These are phyloP conservation scores for Limonius californicus DNA, from an alignment of 1,140 invertebrate species.

Conservation along the genomic window DNA sequence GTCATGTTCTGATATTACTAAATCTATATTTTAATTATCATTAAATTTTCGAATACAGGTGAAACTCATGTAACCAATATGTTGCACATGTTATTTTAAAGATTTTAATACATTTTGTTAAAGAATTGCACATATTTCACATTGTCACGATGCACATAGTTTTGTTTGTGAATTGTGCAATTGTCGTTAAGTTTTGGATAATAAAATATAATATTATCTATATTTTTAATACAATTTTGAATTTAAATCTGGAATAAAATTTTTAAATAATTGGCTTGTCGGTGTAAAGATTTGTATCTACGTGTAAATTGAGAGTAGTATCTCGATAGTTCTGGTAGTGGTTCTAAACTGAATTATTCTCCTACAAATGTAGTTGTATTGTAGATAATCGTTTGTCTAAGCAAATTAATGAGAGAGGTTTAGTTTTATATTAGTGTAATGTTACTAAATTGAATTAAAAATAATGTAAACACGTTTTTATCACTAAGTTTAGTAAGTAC, in stretches of 20 bases:
- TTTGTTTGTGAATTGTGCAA: too few species aligned
- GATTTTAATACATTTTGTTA: too few species aligned
- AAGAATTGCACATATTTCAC: too few species aligned
- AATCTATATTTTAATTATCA: background rate
- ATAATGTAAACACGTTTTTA: background rate
- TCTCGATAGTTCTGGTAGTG: background rate
- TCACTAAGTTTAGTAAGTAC: constrained; percentile 6
- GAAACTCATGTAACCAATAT: background rate
- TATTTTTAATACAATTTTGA: too few species aligned
- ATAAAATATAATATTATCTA: too few species aligned
- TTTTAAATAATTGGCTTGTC: too few species aligned
- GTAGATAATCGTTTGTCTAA: background rate
- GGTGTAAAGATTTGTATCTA: too few species aligned
- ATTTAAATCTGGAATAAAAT: too few species aligned
- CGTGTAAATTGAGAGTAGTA: too few species aligned
- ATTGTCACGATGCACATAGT: too few species aligned
- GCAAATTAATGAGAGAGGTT: background rate
- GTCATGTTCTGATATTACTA: background rate
- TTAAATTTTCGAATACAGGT: background rate
- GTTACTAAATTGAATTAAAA: background rate
- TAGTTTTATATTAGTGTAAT: constrained; percentile 11
- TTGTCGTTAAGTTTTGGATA: too few species aligned
- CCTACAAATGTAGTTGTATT: background rate
- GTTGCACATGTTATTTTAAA: too few species aligned
- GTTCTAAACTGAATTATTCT: constrained; percentile 2